A percentile compares a stretch with the other conserved stretches of the same genome.
phyloP scores from a whole-genome alignment of 2,113 vertebrate species.

The Corythornis cristatus region DNA sequence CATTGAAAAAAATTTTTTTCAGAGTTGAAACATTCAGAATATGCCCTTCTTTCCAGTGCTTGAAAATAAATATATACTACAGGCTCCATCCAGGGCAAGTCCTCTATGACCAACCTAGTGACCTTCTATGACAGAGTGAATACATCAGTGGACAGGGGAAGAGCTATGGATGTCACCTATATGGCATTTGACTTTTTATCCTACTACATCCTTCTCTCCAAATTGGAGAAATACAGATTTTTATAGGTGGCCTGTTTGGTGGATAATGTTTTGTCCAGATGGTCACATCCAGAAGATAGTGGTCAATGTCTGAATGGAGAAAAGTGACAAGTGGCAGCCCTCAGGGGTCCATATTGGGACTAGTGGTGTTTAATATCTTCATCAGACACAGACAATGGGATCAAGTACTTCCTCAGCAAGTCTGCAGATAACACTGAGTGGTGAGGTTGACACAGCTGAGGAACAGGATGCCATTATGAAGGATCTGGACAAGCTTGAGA shows the following conservation, averaged over 20 bases:
- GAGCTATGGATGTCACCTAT: background rate
- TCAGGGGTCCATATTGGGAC: fast-evolving
- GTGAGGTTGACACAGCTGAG: background rate
- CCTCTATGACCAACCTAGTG: background rate
- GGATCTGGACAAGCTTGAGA: background rate
- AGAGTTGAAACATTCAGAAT: background rate
- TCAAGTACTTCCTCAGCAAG: background rate
- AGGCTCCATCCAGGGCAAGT: background rate
- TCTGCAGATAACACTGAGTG: background rate
- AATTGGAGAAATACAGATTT: background rate
- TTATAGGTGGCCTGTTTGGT: background rate
- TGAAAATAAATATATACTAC: background rate
- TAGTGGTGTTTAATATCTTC: background rate
- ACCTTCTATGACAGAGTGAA: background rate
- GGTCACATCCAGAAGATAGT: fast-evolving
- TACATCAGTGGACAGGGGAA: background rate
- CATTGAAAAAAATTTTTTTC: background rate
- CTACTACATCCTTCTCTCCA: background rate
- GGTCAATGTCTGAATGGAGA: background rate
- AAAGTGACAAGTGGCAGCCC: background rate
- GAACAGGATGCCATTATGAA: background rate
- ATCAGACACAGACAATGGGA: background rate
- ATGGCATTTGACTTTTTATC: background rate
- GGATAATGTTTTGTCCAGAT: background rate
- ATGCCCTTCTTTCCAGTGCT: background rate